A percentile compares a stretch with the other conserved stretches of the same genome.
Evolutionary conservation across 2,113 vertebrate species (phyloP).

Genomic region (Mus pahari): DNA sequence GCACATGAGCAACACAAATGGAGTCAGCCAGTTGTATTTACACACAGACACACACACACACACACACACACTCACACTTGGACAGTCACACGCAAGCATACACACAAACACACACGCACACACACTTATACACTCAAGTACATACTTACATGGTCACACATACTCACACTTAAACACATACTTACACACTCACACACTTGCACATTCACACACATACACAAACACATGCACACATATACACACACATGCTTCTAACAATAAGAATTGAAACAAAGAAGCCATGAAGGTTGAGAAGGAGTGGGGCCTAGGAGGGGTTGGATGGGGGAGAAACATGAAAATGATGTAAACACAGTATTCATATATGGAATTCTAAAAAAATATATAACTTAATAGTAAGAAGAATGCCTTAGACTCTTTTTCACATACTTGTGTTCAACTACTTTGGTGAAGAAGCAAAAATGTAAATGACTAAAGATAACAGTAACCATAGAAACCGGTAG

Average conservation of each 20-base stretch:
- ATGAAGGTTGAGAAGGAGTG: neutral
- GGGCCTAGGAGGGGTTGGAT: neutral
- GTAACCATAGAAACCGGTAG: neutral
- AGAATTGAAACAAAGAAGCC: neutral
- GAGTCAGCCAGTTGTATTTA: neutral
- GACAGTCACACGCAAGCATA: neutral
- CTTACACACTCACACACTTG: too few species aligned
- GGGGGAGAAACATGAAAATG: neutral
- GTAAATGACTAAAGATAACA: neutral
- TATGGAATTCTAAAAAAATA: neutral
- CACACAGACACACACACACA: neutral
- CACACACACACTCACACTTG: neutral
- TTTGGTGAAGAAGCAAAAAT: neutral
- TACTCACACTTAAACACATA: neutral
- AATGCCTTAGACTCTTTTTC: neutral
- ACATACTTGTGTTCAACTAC: neutral
- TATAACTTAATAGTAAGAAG: neutral
- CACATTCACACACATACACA: too few species aligned
- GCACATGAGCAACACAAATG: neutral
- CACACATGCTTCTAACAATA: neutral
- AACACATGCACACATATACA: neutral
- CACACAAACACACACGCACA: neutral
- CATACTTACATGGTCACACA: neutral
- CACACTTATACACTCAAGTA: neutral
- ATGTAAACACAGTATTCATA: neutral